These are phyloP conservation scores for Neodiprion lecontei DNA, from an alignment of 1,140 invertebrate genomes.

Conservation along the genomic window DNA sequence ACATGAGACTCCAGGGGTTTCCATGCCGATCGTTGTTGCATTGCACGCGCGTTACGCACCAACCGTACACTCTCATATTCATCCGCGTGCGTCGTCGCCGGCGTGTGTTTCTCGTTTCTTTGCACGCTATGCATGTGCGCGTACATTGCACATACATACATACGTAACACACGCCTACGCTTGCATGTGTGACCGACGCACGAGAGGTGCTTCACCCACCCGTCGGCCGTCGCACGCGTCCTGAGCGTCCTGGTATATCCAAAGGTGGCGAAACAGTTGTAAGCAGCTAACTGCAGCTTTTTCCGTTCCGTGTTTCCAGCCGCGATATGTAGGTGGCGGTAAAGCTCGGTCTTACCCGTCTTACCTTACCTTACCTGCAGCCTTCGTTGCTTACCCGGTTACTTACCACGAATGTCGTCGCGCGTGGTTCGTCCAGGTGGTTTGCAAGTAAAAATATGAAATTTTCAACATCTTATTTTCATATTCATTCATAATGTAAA, in stretches of 20 bases:
- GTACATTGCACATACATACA: background rate
- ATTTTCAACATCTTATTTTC: no score
- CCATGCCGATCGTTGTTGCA: background rate
- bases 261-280: background rate
- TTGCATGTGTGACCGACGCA: background rate
- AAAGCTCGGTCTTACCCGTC: background rate
- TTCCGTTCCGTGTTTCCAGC: background rate
- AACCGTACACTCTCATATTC: background rate
- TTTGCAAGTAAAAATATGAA: no score
- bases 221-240: background rate
- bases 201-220: conserved; percentile 3
- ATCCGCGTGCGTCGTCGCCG: background rate
- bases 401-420: no score
- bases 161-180: background rate
- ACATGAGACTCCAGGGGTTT: conserved; percentile 7
- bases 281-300: background rate
- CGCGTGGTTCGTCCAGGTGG: no score
- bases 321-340: background rate
- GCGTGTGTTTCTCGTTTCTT: no score
- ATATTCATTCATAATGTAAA: no score
- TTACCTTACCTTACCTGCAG: no score
- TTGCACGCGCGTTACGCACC: background rate
- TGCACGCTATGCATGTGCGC: no score
- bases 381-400: no score
- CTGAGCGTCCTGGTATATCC: background rate